phyloP scores from a whole-genome alignment of 2,888 invertebrate species.

The Craniophora ligustri region DNA sequence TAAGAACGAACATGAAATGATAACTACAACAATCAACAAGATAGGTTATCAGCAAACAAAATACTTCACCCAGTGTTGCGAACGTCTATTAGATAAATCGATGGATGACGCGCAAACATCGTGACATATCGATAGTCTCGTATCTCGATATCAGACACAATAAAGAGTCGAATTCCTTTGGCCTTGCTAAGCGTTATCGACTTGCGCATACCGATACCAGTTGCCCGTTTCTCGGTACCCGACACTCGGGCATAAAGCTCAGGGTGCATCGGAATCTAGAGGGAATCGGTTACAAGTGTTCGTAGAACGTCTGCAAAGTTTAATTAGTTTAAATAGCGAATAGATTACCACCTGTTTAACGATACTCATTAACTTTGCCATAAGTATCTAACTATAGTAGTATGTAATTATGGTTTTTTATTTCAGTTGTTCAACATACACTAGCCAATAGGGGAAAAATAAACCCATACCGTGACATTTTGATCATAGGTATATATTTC shows the following conservation, averaged over 20 bases:
- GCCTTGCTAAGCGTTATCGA: slow-evolving; percentile 63
- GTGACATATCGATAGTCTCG: slow-evolving; percentile 28
- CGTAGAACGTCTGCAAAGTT: slow-evolving; percentile 41
- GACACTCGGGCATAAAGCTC: slow-evolving; percentile 42
- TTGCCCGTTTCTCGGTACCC: slow-evolving; percentile 47
- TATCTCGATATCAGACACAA: slow-evolving; percentile 39
- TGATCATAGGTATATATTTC: too few relatives aligned
- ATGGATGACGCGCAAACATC: slow-evolving; percentile 30
- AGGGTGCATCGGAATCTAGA: slow-evolving; percentile 48
- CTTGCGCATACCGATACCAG: slow-evolving; percentile 62
- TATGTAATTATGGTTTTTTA: too few relatives aligned
- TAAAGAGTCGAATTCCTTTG: slow-evolving; percentile 62
- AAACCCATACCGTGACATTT: too few relatives aligned
- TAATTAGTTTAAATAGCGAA: slow-evolving; percentile 17
- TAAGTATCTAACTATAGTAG: too few relatives aligned
- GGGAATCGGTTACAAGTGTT: slow-evolving; percentile 44
- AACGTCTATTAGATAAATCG: slow-evolving; percentile 27
- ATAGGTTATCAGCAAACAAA: slow-evolving; percentile 35
- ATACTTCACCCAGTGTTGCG: slow-evolving; percentile 4
- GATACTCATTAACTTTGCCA: too few relatives aligned
- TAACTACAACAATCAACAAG: slow-evolving; percentile 21
- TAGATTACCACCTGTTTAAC: too few relatives aligned
- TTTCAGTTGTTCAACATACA: too few relatives aligned
- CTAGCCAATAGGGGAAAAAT: too few relatives aligned
- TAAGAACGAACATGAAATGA: slow-evolving; percentile 15